A percentile compares a stretch with the other conserved stretches of the same genome.
Evolutionary conservation across 2,797 vertebrate species (phyloP).

Genomic region (Urocyon cinereoargenteus): DNA sequence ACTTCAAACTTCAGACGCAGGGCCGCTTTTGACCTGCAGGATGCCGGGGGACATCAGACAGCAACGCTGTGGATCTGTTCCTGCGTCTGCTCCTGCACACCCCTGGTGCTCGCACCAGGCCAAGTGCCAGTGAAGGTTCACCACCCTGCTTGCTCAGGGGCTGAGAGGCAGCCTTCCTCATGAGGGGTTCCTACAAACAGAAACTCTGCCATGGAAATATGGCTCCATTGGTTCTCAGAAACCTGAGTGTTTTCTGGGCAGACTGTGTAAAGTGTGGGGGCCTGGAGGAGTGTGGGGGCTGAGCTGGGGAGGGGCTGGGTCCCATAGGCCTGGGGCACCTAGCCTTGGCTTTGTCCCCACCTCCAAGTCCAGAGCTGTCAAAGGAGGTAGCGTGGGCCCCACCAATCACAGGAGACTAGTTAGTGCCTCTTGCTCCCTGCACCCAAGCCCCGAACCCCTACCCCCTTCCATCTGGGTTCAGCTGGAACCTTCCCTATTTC

Average conservation of each 20-base stretch:
- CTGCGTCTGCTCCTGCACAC: neutral
- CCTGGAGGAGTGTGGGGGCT: neutral
- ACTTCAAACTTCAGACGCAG: conserved; percentile 93
- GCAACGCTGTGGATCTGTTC: fast-evolving
- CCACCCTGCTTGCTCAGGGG: neutral
- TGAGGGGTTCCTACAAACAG: neutral
- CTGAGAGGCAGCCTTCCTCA: neutral
- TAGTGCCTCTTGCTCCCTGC: neutral
- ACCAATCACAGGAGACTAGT: fast-evolving
- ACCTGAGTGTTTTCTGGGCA: neutral
- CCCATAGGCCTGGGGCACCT: neutral
- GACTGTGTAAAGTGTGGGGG: neutral
- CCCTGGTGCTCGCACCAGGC: too few relatives aligned
- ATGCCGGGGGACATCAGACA: fast-evolving
- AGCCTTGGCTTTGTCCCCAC: neutral
- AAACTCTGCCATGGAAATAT: fast-evolving
- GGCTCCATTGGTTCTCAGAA: neutral
- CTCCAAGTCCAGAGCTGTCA: neutral
- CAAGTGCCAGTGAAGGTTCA: too few relatives aligned
- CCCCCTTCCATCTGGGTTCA: neutral
- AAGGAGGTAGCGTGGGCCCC: neutral
- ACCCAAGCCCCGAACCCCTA: too few relatives aligned
- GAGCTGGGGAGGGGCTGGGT: neutral
- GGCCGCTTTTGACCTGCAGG: conserved; percentile 89
- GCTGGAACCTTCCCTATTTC: neutral